phyloP scores from a whole-genome alignment of 2,888 invertebrate genomes.

The Dasysyrphus tricinctus region DNA sequence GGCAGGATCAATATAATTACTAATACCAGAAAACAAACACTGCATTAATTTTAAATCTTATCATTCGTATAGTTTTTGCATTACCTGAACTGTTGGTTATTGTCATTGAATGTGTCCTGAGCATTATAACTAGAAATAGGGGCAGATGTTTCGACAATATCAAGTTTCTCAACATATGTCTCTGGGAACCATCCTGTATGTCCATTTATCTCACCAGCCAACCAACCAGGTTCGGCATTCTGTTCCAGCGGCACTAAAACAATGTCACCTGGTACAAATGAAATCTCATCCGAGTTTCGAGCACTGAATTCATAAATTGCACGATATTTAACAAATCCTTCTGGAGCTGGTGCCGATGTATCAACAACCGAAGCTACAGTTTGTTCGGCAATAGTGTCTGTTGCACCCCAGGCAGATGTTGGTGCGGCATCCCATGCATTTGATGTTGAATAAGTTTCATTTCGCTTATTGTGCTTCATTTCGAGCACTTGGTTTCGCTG shows the following conservation, averaged over 20 bases:
- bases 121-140: conserved; percentile 76
- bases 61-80: neutral
- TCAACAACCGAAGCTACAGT: conserved; percentile 76
- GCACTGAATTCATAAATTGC: conserved; percentile 97
- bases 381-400: conserved; percentile 79
- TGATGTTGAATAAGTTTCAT: conserved; percentile 79
- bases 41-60: neutral
- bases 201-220: conserved; percentile 95
- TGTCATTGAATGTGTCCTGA: conserved; percentile 81
- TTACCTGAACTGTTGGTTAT: conserved; percentile 84
- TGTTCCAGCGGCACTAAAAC: conserved; percentile 90
- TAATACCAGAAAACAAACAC: neutral
- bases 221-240: conserved; percentile 98
- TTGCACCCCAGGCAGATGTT: conserved; percentile 78
- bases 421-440: conserved; percentile 85
- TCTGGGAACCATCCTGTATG: conserved; percentile 98
- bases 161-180: conserved; percentile 94
- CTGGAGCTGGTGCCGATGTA: conserved; percentile 82
- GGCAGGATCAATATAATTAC: conserved; percentile 69
- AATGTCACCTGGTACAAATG: conserved; percentile 96
- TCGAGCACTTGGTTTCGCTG: conserved; percentile 86
- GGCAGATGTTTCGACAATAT: conserved; percentile 78
- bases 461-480: conserved; percentile 85
- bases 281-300: conserved; percentile 95
- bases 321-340: conserved; percentile 89